A percentile compares a stretch with the other conserved stretches of the same genome.
phyloP scores from a whole-genome alignment of 2,113 vertebrate genomes.

The Plestiodon gilberti region DNA sequence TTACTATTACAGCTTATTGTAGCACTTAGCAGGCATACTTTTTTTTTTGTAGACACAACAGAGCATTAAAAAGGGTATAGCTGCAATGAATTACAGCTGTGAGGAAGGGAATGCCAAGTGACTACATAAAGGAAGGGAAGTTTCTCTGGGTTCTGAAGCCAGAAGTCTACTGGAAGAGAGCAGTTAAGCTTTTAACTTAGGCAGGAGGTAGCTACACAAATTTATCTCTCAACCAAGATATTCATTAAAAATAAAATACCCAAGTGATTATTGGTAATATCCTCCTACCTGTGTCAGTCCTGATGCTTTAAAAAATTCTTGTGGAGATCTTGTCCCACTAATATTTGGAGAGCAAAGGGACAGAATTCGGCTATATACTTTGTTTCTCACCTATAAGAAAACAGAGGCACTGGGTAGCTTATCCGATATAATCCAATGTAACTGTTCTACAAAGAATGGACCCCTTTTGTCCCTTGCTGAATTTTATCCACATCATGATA shows the following conservation, averaged over 20 bases:
- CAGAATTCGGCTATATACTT: constrained; percentile 91
- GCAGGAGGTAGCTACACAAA: background rate
- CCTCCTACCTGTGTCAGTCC: constrained; percentile 90
- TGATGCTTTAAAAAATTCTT: constrained; percentile 93
- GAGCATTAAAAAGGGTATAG: background rate
- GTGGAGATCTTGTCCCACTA: constrained; percentile 90
- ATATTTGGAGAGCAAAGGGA: constrained; percentile 88
- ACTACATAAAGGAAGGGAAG: background rate
- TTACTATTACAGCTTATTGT: background rate
- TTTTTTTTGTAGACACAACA: background rate
- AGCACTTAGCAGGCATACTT: background rate
- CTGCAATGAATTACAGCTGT: too few relatives aligned
- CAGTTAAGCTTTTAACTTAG: background rate
- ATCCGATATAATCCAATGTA: background rate
- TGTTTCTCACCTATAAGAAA: constrained; percentile 87
- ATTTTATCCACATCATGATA: background rate
- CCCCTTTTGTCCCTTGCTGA: too few relatives aligned
- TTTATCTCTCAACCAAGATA: background rate
- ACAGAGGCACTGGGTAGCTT: background rate
- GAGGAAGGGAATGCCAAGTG: background rate
- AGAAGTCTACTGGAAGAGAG: background rate
- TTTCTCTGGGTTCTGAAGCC: background rate
- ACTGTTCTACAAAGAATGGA: background rate
- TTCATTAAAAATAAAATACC: background rate
- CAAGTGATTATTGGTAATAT: background rate